Conservation (phyloP, 2,888 invertebrate genomes). For the Helicoverpa assulta region DNA sequence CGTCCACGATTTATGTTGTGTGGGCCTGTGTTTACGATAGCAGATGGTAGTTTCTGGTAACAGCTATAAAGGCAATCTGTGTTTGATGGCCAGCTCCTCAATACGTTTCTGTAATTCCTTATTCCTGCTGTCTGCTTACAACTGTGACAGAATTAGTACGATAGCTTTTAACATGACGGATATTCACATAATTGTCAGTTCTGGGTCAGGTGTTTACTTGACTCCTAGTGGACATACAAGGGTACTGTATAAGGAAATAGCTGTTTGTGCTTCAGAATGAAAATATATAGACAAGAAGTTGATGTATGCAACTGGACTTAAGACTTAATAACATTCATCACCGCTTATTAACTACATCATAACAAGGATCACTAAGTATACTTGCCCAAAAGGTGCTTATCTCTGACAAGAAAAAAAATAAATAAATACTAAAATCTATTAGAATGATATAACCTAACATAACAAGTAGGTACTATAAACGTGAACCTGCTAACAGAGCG, state of each 20-base stretch:
- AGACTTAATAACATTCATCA: too few relatives aligned
- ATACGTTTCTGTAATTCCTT: slow-evolving; percentile 17
- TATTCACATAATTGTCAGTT: not conserved
- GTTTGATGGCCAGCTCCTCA: slow-evolving; percentile 19
- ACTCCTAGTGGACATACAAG: not conserved
- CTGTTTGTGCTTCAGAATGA: too few relatives aligned
- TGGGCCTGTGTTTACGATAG: slow-evolving; percentile 48
- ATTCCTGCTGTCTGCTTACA: slow-evolving; percentile 15
- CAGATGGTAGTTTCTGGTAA: slow-evolving; percentile 35
- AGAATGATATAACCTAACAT: not conserved
- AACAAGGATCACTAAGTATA: too few relatives aligned
- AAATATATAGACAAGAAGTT: too few relatives aligned
- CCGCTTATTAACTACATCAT: too few relatives aligned
- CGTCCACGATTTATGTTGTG: slow-evolving; percentile 45
- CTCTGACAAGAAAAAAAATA: too few relatives aligned
- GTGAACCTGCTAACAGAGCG: slow-evolving; percentile 26
- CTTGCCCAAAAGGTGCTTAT: too few relatives aligned
- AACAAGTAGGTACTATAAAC: slow-evolving; percentile 19
- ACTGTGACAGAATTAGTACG: not conserved
- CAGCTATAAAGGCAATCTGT: slow-evolving; percentile 20
- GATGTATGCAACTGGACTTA: too few relatives aligned
- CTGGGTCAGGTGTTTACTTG: not conserved
- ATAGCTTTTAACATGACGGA: slow-evolving; percentile 1
- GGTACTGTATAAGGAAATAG: too few relatives aligned
- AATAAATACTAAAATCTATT: too few relatives aligned